Percentiles rank a stretch among this genome's conserved stretches.
Evolutionary conservation across 2,113 vertebrate genomes (phyloP).

Genomic region (Oncorhynchus clarkii): DNA sequence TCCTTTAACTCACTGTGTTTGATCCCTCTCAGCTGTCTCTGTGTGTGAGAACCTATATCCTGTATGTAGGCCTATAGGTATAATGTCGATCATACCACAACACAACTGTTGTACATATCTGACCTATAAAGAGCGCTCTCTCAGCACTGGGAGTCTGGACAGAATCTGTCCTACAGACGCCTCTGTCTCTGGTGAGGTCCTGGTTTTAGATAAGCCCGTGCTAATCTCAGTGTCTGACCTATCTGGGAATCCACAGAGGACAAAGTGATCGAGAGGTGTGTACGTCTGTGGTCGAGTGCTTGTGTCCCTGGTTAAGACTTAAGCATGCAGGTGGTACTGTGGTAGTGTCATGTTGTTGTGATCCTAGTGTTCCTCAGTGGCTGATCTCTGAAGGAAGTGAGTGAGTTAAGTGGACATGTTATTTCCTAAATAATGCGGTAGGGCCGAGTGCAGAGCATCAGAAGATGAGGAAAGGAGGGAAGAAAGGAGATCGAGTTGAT

Average conservation of each 20-base stretch:
- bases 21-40: background rate
- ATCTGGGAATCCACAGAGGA: too few species aligned
- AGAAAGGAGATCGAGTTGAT: slow-evolving; percentile 24
- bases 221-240: too few species aligned
- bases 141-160: too few species aligned
- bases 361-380: slow-evolving; percentile 36
- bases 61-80: too few species aligned
- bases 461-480: background rate
- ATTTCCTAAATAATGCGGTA: slow-evolving; percentile 65
- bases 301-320: background rate
- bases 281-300: background rate
- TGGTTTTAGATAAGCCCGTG: too few species aligned
- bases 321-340: too few species aligned
- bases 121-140: too few species aligned
- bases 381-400: too few species aligned
- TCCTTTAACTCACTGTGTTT: background rate
- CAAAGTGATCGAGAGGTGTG: background rate
- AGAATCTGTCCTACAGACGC: too few species aligned
- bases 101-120: background rate
- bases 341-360: background rate
- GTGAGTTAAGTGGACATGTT: slow-evolving; percentile 32
- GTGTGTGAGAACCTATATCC: background rate
- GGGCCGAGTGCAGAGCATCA: slow-evolving; percentile 39
- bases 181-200: too few species aligned
- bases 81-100: background rate